Base-by-base conservation (phyloP, 2,888 invertebrate genomes). In the Pyralis farinalis region DNA sequence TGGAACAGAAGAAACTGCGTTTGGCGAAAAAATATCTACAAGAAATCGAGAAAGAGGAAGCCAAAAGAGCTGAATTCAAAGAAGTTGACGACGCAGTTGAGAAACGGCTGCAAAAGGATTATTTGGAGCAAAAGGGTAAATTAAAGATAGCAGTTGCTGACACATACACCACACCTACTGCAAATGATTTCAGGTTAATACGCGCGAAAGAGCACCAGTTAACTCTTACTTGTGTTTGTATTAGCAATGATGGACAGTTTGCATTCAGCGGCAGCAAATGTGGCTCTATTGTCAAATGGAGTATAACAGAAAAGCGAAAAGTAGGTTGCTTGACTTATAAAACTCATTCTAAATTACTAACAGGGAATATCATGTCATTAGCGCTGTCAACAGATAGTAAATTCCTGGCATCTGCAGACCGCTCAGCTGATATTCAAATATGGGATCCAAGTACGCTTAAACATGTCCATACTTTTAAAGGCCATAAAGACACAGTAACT, bases 251-350 rank as follows among this genome's bases (percentile, higher is more conserved):
- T 77, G 92, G 93, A 34, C 90, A 91, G 56, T 92, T 85, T 58
- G 85, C 95, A 0, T 98, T 93, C 76, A 93, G 95, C 16, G 97
- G 96, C 0, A 96, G 96, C 42, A 98, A 98, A 88, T 96, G 97
- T 74, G 94, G 96, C 34, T 91, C 92, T 34, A 91, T 98, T 39
- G 92, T 97, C 9, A 98, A 98, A 90, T 98, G 97, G 95, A 91
- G 91, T 16, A 66, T 95, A 34, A 80, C 84, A 47, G 91, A 91
- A n/a, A 91, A 90, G 54, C 90, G 90, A 55, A 93, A 94, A 80
- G 62, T 93, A 1, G 91, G 87, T 3, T 71, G 77, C 42, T 73
- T 93, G 43, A 89, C 90, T 7, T 90, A 79, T 53, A 85, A 88
- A 62, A 77, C 76, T 35, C 83, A 85, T 64, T 63, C 77, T 22